phyloP scores from a whole-genome alignment of 2,113 vertebrate species.

The Leucopsar rothschildi region DNA sequence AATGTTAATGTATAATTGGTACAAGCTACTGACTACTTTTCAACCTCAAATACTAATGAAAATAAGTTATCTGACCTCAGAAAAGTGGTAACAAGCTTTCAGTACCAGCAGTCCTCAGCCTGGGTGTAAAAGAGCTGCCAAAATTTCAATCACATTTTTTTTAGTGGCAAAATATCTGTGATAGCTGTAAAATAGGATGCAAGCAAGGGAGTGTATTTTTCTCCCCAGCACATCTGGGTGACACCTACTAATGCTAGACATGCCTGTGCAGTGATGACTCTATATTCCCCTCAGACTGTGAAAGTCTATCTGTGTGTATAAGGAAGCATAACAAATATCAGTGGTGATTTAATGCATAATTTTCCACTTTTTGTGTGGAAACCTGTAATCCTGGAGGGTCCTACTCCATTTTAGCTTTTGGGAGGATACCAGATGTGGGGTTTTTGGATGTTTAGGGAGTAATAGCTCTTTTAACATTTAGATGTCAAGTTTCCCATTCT shows the following conservation, averaged over 20 bases:
- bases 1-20: neutral
- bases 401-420: neutral
- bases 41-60: neutral
- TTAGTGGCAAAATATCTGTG: neutral
- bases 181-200: neutral
- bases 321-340: neutral
- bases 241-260: neutral
- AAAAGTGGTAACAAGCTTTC: neutral
- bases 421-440: rapidly evolving
- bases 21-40: rapidly evolving
- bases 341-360: neutral
- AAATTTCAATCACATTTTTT: neutral
- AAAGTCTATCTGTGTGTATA: neutral
- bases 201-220: neutral
- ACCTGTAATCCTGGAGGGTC: neutral
- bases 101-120: neutral
- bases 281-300: neutral
- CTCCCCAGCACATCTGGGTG: neutral
- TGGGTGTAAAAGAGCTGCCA: neutral
- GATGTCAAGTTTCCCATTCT: neutral
- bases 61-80: neutral
- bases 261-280: neutral
- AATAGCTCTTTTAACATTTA: neutral
- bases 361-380: neutral
- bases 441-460: neutral